Conservation (phyloP, 2,113 vertebrate species). For the Ptychochromis oligacanthus region DNA sequence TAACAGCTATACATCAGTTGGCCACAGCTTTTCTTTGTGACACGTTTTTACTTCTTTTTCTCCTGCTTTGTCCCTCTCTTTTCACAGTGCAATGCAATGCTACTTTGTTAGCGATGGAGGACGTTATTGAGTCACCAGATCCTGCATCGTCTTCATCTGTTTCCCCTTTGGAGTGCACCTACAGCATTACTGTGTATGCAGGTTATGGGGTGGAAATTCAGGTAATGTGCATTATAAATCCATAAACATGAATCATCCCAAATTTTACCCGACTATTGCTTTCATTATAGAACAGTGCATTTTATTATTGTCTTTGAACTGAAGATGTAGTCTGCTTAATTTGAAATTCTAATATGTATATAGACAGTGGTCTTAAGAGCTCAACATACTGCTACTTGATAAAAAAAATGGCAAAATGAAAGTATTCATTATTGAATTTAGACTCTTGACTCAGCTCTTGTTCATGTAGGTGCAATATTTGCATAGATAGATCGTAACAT, state of each 20-base stretch:
- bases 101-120: constrained; percentile 86
- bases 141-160: constrained; percentile 73
- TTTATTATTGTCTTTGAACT: not conserved
- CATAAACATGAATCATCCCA: not conserved
- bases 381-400: not conserved
- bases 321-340: not conserved
- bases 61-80: constrained; percentile 23
- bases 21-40: not conserved
- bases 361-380: not conserved
- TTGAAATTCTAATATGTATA: too few species aligned
- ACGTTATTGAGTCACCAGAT: constrained; percentile 88
- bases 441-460: not conserved
- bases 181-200: constrained; percentile 89
- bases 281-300: not conserved
- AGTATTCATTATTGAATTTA: fast-evolving
- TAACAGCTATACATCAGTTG: not conserved
- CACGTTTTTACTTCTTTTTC: not conserved
- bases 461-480: not conserved
- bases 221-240: constrained; percentile 68
- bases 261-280: not conserved
- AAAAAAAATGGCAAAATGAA: not conserved
- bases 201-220: constrained; percentile 92
- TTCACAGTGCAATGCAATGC: constrained; percentile 87
- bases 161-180: constrained; percentile 87
- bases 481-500: not conserved